Evolutionary conservation across 2,113 vertebrate species (phyloP), one percentile per base, ranked within the genome.

Genomic region (Phalacrocorax pelagicus): DNA sequence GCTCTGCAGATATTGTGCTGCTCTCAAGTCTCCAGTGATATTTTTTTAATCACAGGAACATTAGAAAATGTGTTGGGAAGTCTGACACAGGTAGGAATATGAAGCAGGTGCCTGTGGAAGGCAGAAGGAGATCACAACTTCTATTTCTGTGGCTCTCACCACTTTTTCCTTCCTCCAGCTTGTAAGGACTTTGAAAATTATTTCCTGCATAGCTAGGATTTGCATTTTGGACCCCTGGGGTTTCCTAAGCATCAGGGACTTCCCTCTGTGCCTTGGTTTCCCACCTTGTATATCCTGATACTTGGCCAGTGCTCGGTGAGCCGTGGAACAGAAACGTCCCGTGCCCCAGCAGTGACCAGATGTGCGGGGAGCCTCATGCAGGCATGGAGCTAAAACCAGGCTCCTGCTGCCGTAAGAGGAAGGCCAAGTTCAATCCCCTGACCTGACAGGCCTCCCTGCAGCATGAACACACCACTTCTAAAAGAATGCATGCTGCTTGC

Each of bases 361-460:
- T 8, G 7, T 17, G 18, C 3, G 0, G 26, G 15, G 36, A 85
- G 14, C 27, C 26, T 58, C 2, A 0, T n/a, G 40, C 57, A 65
- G 42, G 8, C 5, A 9, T 1, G 14, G 22, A 80, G 55, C 11
- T 74, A 40, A 84, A 81, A 14, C 15, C 70, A 54, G 51, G 24
- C 24, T 74, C 38, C 24, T 14, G 10, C 42, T 79, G 44, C 54
- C 16, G 0, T 12, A 15, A 24, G 4, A 30, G 5, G 10, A 58
- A 42, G 13, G 9, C 15, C 59, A n/a, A 18, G 24, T 42, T 20
- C 47, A 61, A 3, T n/a, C 38, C 27, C 27, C 23, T 47, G 23
- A 26, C 34, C 42, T 32, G 5, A 21, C 36, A 63, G 34, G 11
- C 10, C 26, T 40, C 27, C 15, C 21, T 46, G 24, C 44, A 46